Base-by-base conservation (phyloP, 2,797 vertebrate genomes). In the Eupleurogrammus muticus region DNA sequence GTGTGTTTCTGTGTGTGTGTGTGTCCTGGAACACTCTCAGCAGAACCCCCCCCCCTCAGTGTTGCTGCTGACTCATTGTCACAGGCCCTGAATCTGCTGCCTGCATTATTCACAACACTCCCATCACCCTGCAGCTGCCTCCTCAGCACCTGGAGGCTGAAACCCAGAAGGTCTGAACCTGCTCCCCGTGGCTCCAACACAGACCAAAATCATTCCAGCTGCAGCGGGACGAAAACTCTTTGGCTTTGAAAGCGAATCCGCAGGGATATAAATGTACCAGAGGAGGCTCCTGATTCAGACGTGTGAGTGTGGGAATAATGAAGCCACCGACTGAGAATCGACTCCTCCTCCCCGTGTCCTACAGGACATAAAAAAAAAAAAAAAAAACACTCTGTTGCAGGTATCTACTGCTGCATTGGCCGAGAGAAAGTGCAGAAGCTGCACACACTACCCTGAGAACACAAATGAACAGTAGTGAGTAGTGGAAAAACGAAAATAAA, bases 41-140 rank as follows among this genome's bases (percentile, higher is more conserved):
- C 73, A 73, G 40, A 79, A 68, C 61, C 20, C 65, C 67, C 63
- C 48, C 60, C 69, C 67, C 71, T 21, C 75, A 52, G 69, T 79
- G 85, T 54, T 89, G 89, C 74, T 94, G 93, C 93, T 94, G 93
- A 94, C 92, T 94, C 93, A 94, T 85, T 91, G 91, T 92, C 90
- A 92, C 82, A 88, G 90, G 78, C 81, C 77, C 77, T 80, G 84
- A 92, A 92, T 93, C 81, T 93, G 89, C 89, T 92, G 91, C 86
- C 89, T 91, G 92, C 89, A 92, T 93, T 91, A 92, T 89, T 90
- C 83, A 88, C 89, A n/a, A 82, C 81, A 89, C 90, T 90, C 90
- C 91, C 90, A 90, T 91, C 91, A 78, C 80, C 82, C 82, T 83
- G 78, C 79, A 68, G 73, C 51, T 90, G 90, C 89, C 84, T 84